A percentile compares a stretch with the other conserved stretches of the same genome.
Evolutionary conservation across 2,797 vertebrate species (phyloP).

Genomic region (Saxicola maurus): DNA sequence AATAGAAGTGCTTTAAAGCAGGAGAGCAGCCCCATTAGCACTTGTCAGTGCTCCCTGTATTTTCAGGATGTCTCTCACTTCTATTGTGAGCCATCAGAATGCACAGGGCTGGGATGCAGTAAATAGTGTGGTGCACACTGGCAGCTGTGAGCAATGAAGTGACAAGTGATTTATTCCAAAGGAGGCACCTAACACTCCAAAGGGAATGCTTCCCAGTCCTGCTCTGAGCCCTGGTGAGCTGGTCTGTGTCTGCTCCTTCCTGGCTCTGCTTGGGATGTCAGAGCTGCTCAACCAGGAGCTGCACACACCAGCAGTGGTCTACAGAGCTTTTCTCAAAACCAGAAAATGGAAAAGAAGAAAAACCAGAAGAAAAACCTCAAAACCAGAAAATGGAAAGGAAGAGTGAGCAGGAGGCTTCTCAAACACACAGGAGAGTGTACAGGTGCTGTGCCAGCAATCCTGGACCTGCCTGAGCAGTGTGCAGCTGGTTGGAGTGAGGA

Average conservation of each 20-base stretch:
- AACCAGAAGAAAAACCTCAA: too few relatives aligned
- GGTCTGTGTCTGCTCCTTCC: not conserved
- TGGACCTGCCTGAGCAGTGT: not conserved
- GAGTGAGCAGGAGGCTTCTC: not conserved
- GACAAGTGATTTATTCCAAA: conserved; percentile 3
- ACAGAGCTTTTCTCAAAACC: rapidly evolving
- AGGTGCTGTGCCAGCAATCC: not conserved
- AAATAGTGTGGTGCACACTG: not conserved
- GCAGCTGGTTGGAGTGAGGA: not conserved
- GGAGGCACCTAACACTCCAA: not conserved
- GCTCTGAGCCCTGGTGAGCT: not conserved
- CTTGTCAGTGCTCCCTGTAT: conserved; percentile 3
- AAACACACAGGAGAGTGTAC: rapidly evolving
- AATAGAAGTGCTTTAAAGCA: conserved; percentile 52
- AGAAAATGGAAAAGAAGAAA: too few relatives aligned
- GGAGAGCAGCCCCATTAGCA: conserved; percentile 38
- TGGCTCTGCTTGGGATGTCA: not conserved
- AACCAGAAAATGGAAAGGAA: not conserved
- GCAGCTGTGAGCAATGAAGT: not conserved
- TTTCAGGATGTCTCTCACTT: conserved; percentile 30
- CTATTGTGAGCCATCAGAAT: not conserved
- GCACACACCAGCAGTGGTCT: not conserved
- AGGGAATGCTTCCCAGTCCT: not conserved
- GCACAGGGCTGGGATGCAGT: not conserved
- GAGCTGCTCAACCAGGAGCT: not conserved